Base-by-base conservation (phyloP, 2,888 invertebrate genomes). In the Odontocerum albicorne region DNA sequence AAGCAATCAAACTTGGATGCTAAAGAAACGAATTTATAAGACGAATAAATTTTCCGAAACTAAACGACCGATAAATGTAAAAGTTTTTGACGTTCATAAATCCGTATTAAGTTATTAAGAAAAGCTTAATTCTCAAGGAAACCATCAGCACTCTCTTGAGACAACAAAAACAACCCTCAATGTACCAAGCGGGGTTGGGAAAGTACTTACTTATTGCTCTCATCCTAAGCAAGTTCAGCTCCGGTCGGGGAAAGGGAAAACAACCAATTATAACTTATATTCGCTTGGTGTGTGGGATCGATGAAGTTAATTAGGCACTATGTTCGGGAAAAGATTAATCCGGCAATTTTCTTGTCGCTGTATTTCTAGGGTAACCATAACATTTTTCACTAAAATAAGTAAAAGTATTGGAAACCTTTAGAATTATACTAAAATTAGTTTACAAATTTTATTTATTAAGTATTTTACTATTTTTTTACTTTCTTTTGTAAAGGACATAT, bases 131-230 rank as follows among this genome's bases (percentile, higher is more conserved):
- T 47, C 47, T 17, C 32, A 19, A 40, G 49, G 15, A 49, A 40
- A 31, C 32, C 40, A 40, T 49, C 32, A 19, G 19, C 33, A 21
- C 42, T 50, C 50, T 50, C 50, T 32, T 21, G 50, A 42, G 50
- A 50, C 42, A 50, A 50, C 50, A 50, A 50, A 32, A 43, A 40
- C 50, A 43, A 50, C 42, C 50, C 50, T 33, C 27, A 15, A 31
- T 31, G 49, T 17, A 13, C 31, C 10, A 39, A n/a, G 19, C 21
- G 33, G 33, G 45, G 33, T 40, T 19, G 19, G 12, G 32, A 38
- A 17, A 15, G 38, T 22, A 36, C 47, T 46, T 35, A 33, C 38
- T 8, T 12, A 3, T 8, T 17, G 38, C 17, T 38, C 16, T 10
- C 27, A 27, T 27, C 27, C 27, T 4, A 10, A 27, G 10, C 27